Percentiles rank a stretch among this genome's conserved stretches.
Conservation (phyloP, 2,888 invertebrate genomes). For the Nebria salina region DNA sequence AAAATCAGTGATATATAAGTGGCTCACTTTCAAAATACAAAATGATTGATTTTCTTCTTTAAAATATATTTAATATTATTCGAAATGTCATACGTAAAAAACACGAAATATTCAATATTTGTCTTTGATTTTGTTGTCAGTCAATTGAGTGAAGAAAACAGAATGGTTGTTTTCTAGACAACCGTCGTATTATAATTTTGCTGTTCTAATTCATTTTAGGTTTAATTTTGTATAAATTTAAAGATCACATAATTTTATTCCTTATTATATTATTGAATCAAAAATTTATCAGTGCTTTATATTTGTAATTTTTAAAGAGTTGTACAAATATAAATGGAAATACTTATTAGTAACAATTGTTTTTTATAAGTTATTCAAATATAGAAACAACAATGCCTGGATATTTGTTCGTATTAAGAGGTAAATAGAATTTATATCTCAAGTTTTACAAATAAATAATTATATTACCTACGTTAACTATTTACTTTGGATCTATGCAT, state of each 20-base stretch:
- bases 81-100: neutral
- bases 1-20: neutral
- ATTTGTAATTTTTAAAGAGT: slow-evolving; percentile 45
- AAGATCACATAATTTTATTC: slow-evolving; percentile 29
- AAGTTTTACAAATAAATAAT: slow-evolving; percentile 47
- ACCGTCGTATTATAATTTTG: slow-evolving; percentile 9
- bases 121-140: neutral
- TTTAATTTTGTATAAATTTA: slow-evolving; percentile 34
- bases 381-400: slow-evolving; percentile 30
- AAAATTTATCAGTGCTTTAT: slow-evolving; percentile 43
- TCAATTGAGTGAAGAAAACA: neutral
- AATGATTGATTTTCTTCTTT: no score
- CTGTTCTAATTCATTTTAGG: slow-evolving; percentile 24
- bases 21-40: neutral
- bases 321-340: slow-evolving; percentile 42
- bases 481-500: neutral
- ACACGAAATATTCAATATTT: neutral
- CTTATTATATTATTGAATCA: slow-evolving; percentile 38
- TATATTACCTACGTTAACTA: slow-evolving; percentile 20
- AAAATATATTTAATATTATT: neutral
- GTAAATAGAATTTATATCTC: slow-evolving; percentile 47
- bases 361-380: slow-evolving; percentile 42
- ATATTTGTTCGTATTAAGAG: slow-evolving; percentile 46
- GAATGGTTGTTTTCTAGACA: slow-evolving; percentile 16
- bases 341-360: slow-evolving; percentile 39